Percentiles rank a stretch among this genome's conserved stretches.
Conservation (phyloP, 37 sponge, comb jelly and placozoan species). For the Theonella swinhoei region DNA sequence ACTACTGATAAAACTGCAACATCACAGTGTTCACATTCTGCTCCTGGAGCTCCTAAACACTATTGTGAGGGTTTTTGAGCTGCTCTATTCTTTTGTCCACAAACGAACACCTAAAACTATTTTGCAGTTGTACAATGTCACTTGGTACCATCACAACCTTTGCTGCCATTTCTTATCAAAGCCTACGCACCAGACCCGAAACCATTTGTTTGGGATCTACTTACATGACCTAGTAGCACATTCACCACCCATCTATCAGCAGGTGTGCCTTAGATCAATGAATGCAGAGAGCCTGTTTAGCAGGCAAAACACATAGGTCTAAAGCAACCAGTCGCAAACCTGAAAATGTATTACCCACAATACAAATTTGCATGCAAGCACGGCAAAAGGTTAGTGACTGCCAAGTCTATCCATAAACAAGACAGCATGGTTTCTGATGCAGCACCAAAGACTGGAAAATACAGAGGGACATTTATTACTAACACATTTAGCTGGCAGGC, state of each 20-base stretch:
- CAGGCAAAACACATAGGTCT: conserved; percentile 20
- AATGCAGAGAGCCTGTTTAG: conserved; percentile 36
- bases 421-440: too few relatives aligned
- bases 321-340: conserved; percentile 28
- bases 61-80: conserved; percentile 1
- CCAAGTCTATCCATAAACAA: too few relatives aligned
- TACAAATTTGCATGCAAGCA: conserved; percentile 11
- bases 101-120: conserved; percentile 11
- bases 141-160: conserved; percentile 16
- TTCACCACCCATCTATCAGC: conserved; percentile 10
- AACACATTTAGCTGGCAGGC: too few relatives aligned
- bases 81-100: neutral
- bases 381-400: neutral
- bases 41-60: conserved; percentile 1
- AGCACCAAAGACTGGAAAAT: too few relatives aligned
- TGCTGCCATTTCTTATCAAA: neutral
- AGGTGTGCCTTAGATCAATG: conserved; percentile 1
- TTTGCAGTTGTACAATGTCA: conserved; percentile 27
- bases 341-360: conserved; percentile 14
- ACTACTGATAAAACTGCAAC: conserved; percentile 19
- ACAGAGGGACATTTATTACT: too few relatives aligned
- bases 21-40: neutral
- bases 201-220: neutral
- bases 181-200: neutral
- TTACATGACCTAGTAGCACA: conserved; percentile 4